Percentiles rank a stretch among this genome's conserved stretches.
Evolutionary conservation across 2,113 vertebrate species (phyloP).

Genomic region (Urocynchramus pylzowi): DNA sequence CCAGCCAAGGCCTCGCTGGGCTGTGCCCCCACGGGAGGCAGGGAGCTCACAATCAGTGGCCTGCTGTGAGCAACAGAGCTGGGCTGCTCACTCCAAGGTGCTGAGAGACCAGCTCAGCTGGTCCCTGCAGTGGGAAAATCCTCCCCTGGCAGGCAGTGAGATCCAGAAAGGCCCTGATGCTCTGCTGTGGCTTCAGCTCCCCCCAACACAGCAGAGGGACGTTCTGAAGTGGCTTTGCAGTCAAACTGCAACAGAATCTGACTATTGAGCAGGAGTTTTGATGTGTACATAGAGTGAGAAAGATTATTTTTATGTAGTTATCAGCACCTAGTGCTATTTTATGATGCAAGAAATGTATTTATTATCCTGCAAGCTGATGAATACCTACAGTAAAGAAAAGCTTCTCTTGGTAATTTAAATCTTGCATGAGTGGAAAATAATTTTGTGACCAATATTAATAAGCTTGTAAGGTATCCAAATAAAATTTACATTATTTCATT

Average conservation of each 20-base stretch:
- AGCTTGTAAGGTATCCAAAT: neutral
- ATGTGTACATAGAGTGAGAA: neutral
- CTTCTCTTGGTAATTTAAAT: neutral
- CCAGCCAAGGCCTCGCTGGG: rapidly evolving
- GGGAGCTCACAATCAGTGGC: neutral
- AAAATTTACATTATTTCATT: neutral
- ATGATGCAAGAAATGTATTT: neutral
- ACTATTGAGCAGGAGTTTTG: neutral
- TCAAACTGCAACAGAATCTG: neutral
- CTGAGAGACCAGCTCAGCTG: neutral
- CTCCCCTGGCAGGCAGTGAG: neutral
- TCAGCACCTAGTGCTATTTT: neutral
- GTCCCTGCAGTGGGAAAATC: neutral
- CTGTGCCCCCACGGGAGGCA: neutral
- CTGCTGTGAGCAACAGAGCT: neutral
- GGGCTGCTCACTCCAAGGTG: neutral
- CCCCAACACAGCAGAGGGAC: neutral
- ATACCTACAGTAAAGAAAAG: neutral
- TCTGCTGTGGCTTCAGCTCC: neutral
- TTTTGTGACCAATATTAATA: neutral
- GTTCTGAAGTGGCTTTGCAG: neutral
- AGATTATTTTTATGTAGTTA: neutral
- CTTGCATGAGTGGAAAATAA: neutral
- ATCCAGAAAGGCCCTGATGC: neutral
- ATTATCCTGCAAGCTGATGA: neutral